A percentile compares a stretch with the other conserved stretches of the same genome.
Evolutionary conservation across 2,113 vertebrate species (phyloP).

Genomic region (Ramphastos sulfuratus): DNA sequence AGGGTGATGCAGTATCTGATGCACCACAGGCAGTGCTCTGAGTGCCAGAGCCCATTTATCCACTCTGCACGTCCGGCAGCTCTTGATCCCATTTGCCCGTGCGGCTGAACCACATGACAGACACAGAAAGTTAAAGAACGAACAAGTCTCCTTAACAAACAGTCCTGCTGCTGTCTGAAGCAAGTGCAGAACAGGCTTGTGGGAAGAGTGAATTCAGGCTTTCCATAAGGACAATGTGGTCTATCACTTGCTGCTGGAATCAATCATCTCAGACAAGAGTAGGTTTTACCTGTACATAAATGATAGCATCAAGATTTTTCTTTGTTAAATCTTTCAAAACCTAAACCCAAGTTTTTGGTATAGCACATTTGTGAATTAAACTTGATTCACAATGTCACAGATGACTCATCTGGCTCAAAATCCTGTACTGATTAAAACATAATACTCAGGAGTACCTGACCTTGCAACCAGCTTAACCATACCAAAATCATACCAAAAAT

Average conservation of each 20-base stretch:
- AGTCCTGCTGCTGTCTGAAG: rapidly evolving
- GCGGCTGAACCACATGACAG: not conserved
- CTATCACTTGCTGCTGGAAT: not conserved
- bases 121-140: not conserved
- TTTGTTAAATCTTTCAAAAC: not conserved
- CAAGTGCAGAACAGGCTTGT: rapidly evolving
- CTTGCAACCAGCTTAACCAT: not conserved
- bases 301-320: not conserved
- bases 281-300: not conserved
- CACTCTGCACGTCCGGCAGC: rapidly evolving
- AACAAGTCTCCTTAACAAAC: not conserved
- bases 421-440: not conserved
- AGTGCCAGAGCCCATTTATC: rapidly evolving
- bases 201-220: not conserved
- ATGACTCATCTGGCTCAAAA: not conserved
- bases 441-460: not conserved
- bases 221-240: not conserved
- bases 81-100: rapidly evolving
- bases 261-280: not conserved
- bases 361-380: not conserved
- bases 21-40: not conserved
- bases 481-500: not conserved
- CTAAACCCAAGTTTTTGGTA: not conserved
- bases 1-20: not conserved
- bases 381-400: rapidly evolving